Base-by-base conservation (phyloP, 2,888 invertebrate genomes). In the Alsophila aescularia region DNA sequence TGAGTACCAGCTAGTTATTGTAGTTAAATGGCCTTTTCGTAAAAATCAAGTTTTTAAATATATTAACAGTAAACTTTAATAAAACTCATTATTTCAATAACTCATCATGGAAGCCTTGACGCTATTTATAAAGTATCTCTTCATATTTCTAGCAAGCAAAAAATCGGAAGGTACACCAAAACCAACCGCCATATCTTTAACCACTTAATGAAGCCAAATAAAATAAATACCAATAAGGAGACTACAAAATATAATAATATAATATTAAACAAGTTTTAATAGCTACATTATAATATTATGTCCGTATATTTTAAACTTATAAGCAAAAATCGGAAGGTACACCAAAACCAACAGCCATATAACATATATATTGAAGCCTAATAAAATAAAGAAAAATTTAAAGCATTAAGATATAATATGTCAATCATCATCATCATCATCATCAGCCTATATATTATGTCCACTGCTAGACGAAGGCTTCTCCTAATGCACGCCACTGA, bases 1-100 rank as follows among this genome's bases (percentile, higher is more conserved):
- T 29, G 27, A 16, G 12, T 50, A 40, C 41, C 45, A 45, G 49
- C 31, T 50, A 44, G 39, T 39, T 49, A 48, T 16, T 49, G 49
- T 44, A 49, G 54, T 18, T 35, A 6, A 37, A 27, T 32, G 36
- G 53, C 34, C 45, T 39, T 18, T 44, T 31, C 43, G 37, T 43
- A 8, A 27, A n/a, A 27, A 18, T 16, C 24, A 34, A 34, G n/a
- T 24, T 16, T 16, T 37, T 9, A 24, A 6, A 7, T 24, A 24
- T 24, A 7, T 9, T 16, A 35, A 24, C n/a, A 36, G 8, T 27
- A 0, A 4, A 13, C n/a, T 1, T 15, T 35, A 14, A 15, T 35
- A 8, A 35, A 9, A 15, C 9, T 8, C 9, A 9, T 6, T 15
- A 40, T 10, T 16, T 15, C 14, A 14, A n/a, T n/a, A 41, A 18